Percentiles rank a stretch among this genome's conserved stretches.
Conservation (phyloP, 2,797 vertebrate species). For the Coregonus ussuriensis region DNA sequence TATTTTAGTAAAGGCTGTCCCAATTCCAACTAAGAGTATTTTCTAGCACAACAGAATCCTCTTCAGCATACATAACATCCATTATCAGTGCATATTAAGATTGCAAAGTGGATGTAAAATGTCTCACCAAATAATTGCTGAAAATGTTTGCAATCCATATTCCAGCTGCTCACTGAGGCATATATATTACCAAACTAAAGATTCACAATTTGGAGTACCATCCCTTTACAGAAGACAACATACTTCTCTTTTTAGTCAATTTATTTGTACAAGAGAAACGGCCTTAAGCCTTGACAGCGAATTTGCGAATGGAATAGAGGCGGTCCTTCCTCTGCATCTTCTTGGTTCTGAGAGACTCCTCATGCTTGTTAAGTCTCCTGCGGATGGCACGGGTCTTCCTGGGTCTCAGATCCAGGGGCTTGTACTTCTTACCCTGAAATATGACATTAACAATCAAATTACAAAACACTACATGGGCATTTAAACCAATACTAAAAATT, state of each 20-base stretch:
- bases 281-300: slow-evolving; percentile 90
- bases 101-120: too few relatives aligned
- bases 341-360: slow-evolving; percentile 90
- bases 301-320: slow-evolving; percentile 90
- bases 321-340: slow-evolving; percentile 94
- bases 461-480: background rate
- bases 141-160: background rate
- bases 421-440: slow-evolving; percentile 95
- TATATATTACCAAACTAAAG: background rate
- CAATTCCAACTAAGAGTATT: too few relatives aligned
- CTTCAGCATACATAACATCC: too few relatives aligned
- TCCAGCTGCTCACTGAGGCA: background rate
- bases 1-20: too few relatives aligned
- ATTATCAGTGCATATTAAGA: too few relatives aligned
- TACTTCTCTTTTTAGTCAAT: slow-evolving; percentile 41
- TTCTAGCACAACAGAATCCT: too few relatives aligned
- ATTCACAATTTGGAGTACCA: background rate
- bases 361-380: slow-evolving; percentile 90
- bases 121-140: background rate
- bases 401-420: slow-evolving; percentile 95
- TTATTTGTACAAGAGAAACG: slow-evolving; percentile 70
- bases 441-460: background rate
- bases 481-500: too few relatives aligned
- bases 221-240: background rate
- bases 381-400: slow-evolving; percentile 97